Conservation (phyloP, 2,113 vertebrate species). For the Panurus biarmicus region DNA sequence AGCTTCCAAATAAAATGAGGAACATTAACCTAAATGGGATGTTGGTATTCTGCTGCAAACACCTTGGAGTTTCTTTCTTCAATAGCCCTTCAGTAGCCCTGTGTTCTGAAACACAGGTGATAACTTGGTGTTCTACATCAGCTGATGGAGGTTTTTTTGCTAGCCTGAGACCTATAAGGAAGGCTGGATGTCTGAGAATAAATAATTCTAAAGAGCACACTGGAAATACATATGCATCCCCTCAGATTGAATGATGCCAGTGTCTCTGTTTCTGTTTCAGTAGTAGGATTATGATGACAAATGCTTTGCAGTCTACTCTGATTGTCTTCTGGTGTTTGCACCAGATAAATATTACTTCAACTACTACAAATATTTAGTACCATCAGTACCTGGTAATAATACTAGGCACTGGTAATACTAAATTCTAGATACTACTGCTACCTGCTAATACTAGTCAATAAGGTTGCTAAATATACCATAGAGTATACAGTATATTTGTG, state of each 20-base stretch:
- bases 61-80: not conserved
- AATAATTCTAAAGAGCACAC: not conserved
- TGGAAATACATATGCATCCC: not conserved
- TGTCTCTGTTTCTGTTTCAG: not conserved
- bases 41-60: not conserved
- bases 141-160: not conserved
- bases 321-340: not conserved
- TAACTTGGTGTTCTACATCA: not conserved
- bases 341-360: not conserved
- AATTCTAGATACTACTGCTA: not conserved
- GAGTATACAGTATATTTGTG: not conserved
- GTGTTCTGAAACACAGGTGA: accelerated
- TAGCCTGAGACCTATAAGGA: not conserved
- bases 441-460: not conserved
- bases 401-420: not conserved
- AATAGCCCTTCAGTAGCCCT: not conserved
- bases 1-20: not conserved
- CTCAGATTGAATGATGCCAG: not conserved
- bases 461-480: not conserved
- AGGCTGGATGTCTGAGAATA: not conserved
- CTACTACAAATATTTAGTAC: not conserved
- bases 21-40: not conserved
- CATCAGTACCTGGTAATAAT: not conserved
- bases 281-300: not conserved
- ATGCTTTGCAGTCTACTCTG: not conserved